phyloP scores from a whole-genome alignment of 1,140 invertebrate species.

The Coenobita brevimanus region DNA sequence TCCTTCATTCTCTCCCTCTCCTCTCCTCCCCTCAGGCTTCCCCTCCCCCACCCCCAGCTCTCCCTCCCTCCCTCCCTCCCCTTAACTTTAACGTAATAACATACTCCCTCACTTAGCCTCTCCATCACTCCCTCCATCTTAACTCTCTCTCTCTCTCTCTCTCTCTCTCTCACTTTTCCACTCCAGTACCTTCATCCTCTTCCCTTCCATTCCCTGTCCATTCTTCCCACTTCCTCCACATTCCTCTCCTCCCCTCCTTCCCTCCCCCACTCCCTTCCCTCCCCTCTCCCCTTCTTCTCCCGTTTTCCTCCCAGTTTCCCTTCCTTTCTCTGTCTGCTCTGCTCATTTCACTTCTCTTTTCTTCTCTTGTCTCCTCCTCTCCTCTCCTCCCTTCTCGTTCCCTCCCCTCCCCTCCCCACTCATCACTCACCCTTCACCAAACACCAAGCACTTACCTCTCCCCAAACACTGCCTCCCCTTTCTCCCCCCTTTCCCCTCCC shows the following conservation, averaged over 20 bases:
- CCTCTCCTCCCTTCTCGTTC: not conserved
- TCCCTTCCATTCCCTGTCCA: not conserved
- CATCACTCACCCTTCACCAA: too few relatives aligned
- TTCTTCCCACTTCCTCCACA: not conserved
- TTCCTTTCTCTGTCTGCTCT: not conserved
- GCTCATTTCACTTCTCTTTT: too few relatives aligned
- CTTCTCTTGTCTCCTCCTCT: not conserved
- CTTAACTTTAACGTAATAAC: too few relatives aligned
- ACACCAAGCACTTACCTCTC: too few relatives aligned
- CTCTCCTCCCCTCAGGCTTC: too few relatives aligned
- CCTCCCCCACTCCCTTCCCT: not conserved
- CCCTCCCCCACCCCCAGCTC: too few relatives aligned
- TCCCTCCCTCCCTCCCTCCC: too few relatives aligned
- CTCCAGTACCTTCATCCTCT: not conserved
- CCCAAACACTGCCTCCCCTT: not conserved
- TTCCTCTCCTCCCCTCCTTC: not conserved
- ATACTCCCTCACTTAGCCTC: too few relatives aligned
- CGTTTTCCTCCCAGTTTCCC: not conserved
- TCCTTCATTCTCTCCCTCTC: too few relatives aligned
- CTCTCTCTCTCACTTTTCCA: too few relatives aligned
- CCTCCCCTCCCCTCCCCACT: not conserved
- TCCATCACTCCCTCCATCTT: too few relatives aligned
- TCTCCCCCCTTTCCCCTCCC: not conserved
- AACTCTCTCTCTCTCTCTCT: too few relatives aligned
- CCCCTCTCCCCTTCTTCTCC: not conserved